phyloP scores from a whole-genome alignment of 2,888 invertebrate species.

The Anoncus sp. region DNA sequence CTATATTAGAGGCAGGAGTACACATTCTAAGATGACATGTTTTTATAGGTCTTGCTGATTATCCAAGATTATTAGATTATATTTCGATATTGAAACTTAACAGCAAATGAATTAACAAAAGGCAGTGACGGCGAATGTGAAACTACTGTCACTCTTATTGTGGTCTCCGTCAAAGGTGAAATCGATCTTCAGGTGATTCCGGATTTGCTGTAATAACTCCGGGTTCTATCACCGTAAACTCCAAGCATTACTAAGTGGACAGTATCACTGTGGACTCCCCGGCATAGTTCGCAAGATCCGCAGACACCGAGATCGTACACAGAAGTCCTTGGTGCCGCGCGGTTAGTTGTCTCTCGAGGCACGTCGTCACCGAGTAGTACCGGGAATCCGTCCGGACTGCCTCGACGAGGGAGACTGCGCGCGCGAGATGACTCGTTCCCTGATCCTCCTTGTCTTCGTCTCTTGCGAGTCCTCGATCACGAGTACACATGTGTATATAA shows the following conservation, averaged over 20 bases:
- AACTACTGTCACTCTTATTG: conserved; percentile 31
- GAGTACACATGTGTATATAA: conserved; percentile 10
- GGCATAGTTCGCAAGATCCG: conserved; percentile 49
- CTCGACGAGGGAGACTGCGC: conserved; percentile 66
- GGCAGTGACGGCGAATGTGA: not conserved
- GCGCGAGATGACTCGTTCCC: conserved; percentile 75
- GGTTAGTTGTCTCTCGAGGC: conserved; percentile 81
- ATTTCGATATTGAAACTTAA: not conserved
- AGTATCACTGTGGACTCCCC: conserved; percentile 34
- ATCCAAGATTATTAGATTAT: not conserved
- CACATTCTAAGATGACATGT: too few relatives aligned
- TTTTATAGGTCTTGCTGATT: too few relatives aligned
- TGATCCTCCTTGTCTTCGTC: conserved; percentile 72
- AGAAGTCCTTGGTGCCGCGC: conserved; percentile 71
- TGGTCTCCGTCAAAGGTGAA: not conserved
- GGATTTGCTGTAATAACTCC: conserved; percentile 59
- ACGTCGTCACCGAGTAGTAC: conserved; percentile 78
- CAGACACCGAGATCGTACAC: conserved; percentile 49
- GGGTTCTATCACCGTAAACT: conserved; percentile 35
- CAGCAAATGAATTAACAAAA: conserved; percentile 1
- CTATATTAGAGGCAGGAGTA: not conserved
- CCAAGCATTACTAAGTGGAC: conserved; percentile 48
- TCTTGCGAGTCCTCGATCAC: conserved; percentile 49
- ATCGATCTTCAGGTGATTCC: conserved; percentile 37
- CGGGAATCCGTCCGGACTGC: conserved; percentile 78